Evolutionary conservation across 2,797 vertebrate genomes (phyloP).

Genomic region (Poecilia velifera): DNA sequence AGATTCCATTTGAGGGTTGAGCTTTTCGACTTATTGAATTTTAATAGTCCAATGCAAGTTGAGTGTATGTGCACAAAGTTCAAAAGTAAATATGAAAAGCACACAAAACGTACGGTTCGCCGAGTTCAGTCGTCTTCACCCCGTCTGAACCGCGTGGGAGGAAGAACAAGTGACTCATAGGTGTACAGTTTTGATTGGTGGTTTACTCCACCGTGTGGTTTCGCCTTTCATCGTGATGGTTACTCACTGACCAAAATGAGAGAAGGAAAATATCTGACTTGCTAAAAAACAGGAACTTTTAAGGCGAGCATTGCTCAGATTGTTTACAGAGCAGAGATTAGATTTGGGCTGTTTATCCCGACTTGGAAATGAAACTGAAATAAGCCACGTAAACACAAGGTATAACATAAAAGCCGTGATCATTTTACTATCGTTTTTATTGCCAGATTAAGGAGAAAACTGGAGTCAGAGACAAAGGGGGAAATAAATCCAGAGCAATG

Average conservation of each 20-base stretch:
- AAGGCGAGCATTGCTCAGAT: slow-evolving; percentile 34
- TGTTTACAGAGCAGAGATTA: slow-evolving; percentile 37
- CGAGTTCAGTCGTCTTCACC: slow-evolving; percentile 37
- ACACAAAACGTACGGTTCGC: slow-evolving; percentile 2
- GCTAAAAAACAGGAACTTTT: slow-evolving; percentile 34
- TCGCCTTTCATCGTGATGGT: slow-evolving; percentile 52
- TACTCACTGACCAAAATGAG: slow-evolving; percentile 37
- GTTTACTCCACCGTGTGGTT: slow-evolving; percentile 47
- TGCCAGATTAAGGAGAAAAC: slow-evolving; percentile 8
- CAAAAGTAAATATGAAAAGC: not conserved
- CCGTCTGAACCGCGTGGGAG: slow-evolving; percentile 58
- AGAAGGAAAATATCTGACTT: slow-evolving; percentile 40
- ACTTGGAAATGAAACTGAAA: slow-evolving; percentile 35
- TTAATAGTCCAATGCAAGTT: not conserved
- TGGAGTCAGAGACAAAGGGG: not conserved
- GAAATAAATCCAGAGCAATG: slow-evolving; percentile 10
- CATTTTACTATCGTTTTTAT: slow-evolving; percentile 27
- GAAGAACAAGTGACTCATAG: slow-evolving; percentile 56
- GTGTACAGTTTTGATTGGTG: slow-evolving; percentile 49
- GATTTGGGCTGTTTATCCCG: slow-evolving; percentile 21
- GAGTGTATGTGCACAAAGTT: not conserved
- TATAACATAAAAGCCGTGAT: slow-evolving; percentile 28
- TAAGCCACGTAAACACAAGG: slow-evolving; percentile 14
- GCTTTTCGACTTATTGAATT: not conserved
- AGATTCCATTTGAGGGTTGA: not conserved